Base-by-base conservation (phyloP, 2,797 vertebrate species). In the Babyrousa celebensis region DNA sequence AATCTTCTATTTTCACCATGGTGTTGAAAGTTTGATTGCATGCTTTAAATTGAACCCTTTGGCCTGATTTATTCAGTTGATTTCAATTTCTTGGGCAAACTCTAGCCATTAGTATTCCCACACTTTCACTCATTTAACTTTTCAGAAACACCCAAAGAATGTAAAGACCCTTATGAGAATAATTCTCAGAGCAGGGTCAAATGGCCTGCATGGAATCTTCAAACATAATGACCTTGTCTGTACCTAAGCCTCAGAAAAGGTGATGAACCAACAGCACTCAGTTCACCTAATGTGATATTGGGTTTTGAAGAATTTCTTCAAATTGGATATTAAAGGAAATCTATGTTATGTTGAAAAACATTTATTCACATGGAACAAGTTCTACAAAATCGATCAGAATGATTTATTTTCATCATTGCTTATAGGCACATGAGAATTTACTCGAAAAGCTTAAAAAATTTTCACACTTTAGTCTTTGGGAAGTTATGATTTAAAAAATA, bases 401-500 rank as follows among this genome's bases (percentile, higher is more conserved):
- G 3, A 43, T 52, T 87, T 87, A n/a, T 18, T 95, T 82, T 82
- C 56, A 89, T 48, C n/a, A 80, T 40, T 72, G 43, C 14, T 54
- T 27, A 1, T 56, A 58, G 36, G 25, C 25, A 21, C 23, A 25
- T 40, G 32, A 97, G 40, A 56, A 84, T 68, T 79, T 71, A 71
- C 18, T 27, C 63, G 21, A 83, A 91, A 91, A 56, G 21, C 18
- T 80, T 92, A 62, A 77, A 40, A 96, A 89, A 92, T 74, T 62
- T 84, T 85, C 62, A 67, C 17, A 71, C 1, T 80, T 8, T 84
- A 5, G 1, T 65, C 29, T 80, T 60, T 32, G 18, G 4, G 12
- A 62, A 43, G 25, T 18, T 75, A 14, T 74, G n/a, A 10, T 52
- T 93, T 90, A 60, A 72, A 70, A 71, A 71, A 77, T 70, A 91